Base-by-base conservation (phyloP, 2,113 vertebrate species). In the Cavia porcellus region DNA sequence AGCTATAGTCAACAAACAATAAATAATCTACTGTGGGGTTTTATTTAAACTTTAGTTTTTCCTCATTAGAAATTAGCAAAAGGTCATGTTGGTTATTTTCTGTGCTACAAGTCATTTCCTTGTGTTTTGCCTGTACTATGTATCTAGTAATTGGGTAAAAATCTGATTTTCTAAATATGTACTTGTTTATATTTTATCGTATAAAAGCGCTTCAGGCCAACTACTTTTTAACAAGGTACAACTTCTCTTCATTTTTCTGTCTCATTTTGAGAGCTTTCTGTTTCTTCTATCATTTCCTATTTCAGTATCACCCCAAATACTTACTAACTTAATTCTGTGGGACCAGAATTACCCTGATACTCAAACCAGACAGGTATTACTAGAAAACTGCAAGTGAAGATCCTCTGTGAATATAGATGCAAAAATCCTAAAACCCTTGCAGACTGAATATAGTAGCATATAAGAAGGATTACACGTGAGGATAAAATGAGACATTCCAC, bases 211-310 rank as follows among this genome's bases (percentile, higher is more conserved):
- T 42, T 87, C 5, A 12, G 70, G 10, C 1, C 25, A 64, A 45
- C 68, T 50, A 77, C 45, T 94, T 72, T 89, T 84, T 38, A 92
- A 45, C 42, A 79, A 79, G 30, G 13, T 52, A 90, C 28, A 84
- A 6, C 8, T 95, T 79, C 62, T 94, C 61, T 87, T 90, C 61
- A 79, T 86, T 96, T 95, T 95, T 86, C 35, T 87, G 7, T 62
- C 24, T 81, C 11, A 52, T 70, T 86, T 90, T 85, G 22, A 88
- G 25, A 66, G 35, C 4, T 77, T 95, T 83, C 30, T 84, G 19
- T 61, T 90, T 7, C 35, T 80, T 90, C 20, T 84, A 64, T 80
- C 84, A 24, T 57, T 86, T 90, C 15, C 64, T 87, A 8, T 6
- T 81, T 35, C 10, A 57, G 4, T 62, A 64, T 77, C 30, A 91